Conservation (phyloP, 2,888 invertebrate genomes). For the Leptinotarsa tumamoca region DNA sequence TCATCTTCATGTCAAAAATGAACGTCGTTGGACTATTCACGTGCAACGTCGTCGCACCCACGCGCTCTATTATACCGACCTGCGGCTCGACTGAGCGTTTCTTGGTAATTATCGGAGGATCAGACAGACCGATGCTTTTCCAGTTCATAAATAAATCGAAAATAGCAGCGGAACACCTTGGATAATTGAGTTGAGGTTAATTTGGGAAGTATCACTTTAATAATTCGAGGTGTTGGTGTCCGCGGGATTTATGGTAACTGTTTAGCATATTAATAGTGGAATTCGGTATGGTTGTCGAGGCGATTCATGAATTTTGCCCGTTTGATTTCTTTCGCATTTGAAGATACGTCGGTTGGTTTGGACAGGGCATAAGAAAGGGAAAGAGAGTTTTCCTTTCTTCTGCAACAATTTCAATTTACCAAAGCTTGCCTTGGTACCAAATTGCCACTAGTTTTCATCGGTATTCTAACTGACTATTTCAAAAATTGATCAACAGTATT, state of each 20-base stretch:
- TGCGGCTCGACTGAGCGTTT: conserved; percentile 30
- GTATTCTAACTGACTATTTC: too few species aligned
- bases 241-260: conserved; percentile 32
- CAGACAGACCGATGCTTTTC: conserved; percentile 30
- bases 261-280: conserved; percentile 37
- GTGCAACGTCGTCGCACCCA: conserved; percentile 24
- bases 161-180: conserved; percentile 33
- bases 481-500: too few species aligned
- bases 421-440: too few species aligned
- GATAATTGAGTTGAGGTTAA: conserved; percentile 35
- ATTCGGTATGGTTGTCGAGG: conserved; percentile 30
- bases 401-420: too few species aligned
- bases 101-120: conserved; percentile 37
- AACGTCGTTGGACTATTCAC: not conserved
- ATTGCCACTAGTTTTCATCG: too few species aligned
- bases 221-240: conserved; percentile 26
- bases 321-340: not conserved
- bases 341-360: not conserved
- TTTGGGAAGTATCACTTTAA: conserved; percentile 30
- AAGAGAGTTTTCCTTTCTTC: too few species aligned
- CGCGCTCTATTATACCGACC: conserved; percentile 31
- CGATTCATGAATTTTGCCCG: not conserved
- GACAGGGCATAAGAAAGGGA: not conserved
- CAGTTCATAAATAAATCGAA: conserved; percentile 32
- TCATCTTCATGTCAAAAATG: not conserved